Conservation (phyloP, 2,113 vertebrate genomes). For the sheep (Ovis aries) region ARS-UI_Ramb_v3.0 NC_056063.1:80274001-80274500, state of each 20-base stretch:
- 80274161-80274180: slow-evolving; percentile 69
- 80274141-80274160: slow-evolving; percentile 65
- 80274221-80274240: slow-evolving; percentile 68
- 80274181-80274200: not conserved
- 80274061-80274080: slow-evolving; percentile 65
- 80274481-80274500: slow-evolving; percentile 23
- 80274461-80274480: slow-evolving; percentile 70
- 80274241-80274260: slow-evolving; percentile 80
- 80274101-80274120: slow-evolving; percentile 46
- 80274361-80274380: slow-evolving; percentile 71
- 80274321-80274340: slow-evolving; percentile 84
- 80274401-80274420: slow-evolving; percentile 82
- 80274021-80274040: slow-evolving; percentile 41
- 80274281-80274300: slow-evolving; percentile 84
- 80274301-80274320: slow-evolving; percentile 87
- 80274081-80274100: slow-evolving; percentile 34
- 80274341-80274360: slow-evolving; percentile 83
- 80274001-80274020: slow-evolving; percentile 19
- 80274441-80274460: slow-evolving; percentile 80
- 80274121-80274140: slow-evolving; percentile 64
- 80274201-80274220: slow-evolving; percentile 38
- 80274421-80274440: slow-evolving; percentile 55
- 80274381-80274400: slow-evolving; percentile 81
- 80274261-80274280: slow-evolving; percentile 83
- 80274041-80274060: slow-evolving; percentile 78